Evolutionary conservation across 2,888 invertebrate genomes (phyloP).

Genomic region (Caenorhabditis doughertyi): DNA sequence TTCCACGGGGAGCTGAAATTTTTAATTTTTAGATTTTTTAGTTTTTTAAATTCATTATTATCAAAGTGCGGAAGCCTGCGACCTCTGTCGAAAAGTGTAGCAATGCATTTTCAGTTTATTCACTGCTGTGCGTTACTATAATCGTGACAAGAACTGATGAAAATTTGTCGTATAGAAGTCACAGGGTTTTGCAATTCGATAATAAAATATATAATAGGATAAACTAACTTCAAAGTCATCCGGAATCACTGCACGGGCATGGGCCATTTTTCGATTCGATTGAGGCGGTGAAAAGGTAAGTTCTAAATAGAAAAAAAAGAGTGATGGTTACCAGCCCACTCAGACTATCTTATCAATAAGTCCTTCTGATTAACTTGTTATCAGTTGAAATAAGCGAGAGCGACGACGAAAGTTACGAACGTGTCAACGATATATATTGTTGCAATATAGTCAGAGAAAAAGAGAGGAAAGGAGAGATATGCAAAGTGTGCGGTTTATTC

Average conservation of each 20-base stretch:
- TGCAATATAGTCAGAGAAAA: background rate
- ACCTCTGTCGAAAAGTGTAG: no score
- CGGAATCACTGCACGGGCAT: conserved; percentile 71
- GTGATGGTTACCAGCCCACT: background rate
- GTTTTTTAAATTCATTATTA: no score
- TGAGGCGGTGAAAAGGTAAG: no score
- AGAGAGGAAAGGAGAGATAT: background rate
- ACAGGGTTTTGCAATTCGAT: no score
- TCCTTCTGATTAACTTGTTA: conserved; percentile 9
- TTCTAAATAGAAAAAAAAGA: conserved; percentile 27
- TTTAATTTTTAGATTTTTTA: background rate
- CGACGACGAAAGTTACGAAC: conserved; percentile 51
- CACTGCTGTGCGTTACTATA: no score
- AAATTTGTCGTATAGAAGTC: no score
- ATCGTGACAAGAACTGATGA: no score
- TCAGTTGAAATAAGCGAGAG: conserved; percentile 19
- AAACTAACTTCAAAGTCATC: conserved; percentile 73
- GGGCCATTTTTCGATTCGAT: conserved; percentile 58
- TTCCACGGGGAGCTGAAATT: conserved; percentile 83
- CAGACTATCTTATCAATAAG: conserved; percentile 17
- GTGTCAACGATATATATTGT: conserved; percentile 47
- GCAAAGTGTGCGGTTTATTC: background rate
- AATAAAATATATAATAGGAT: background rate
- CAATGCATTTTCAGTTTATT: no score
- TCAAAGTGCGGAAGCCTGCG: no score